Conservation (phyloP, 1,140 invertebrate species). For the Apis laboriosa region DNA sequence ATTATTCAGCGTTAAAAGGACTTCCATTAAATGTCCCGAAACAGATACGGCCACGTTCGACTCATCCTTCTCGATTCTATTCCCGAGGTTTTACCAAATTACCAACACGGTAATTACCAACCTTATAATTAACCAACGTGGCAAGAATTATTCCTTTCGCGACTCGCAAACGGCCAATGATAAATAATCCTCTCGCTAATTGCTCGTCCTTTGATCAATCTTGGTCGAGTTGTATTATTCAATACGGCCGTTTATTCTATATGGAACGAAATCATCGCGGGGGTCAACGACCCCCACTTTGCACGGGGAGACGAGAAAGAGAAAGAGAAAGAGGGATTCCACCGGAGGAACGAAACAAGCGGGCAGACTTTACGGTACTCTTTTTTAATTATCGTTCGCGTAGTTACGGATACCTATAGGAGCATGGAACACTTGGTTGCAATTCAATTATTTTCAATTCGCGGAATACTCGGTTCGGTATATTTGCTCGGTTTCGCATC, state of each 20-base stretch:
- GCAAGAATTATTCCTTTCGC: not conserved
- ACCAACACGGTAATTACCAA: not conserved
- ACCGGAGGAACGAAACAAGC: not conserved
- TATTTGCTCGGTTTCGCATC: constrained; percentile 42
- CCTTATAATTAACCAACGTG: not conserved
- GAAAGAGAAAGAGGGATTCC: not conserved
- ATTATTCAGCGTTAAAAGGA: constrained; percentile 45
- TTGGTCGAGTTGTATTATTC: not conserved
- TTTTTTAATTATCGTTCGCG: constrained; percentile 27
- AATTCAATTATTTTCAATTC: not conserved
- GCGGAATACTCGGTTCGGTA: not conserved
- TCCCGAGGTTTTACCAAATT: constrained; percentile 42
- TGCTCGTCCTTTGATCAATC: not conserved
- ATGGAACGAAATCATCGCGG: not conserved
- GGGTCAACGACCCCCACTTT: constrained; percentile 15
- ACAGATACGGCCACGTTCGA: not conserved
- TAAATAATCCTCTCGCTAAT: not conserved
- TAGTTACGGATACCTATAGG: not conserved
- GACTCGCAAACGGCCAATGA: not conserved
- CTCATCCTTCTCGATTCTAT: not conserved
- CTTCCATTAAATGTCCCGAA: constrained; percentile 40
- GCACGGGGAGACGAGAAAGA: too few species aligned
- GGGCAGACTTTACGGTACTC: constrained; percentile 17
- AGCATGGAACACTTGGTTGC: not conserved
- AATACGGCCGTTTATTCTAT: not conserved